Evolutionary conservation across 2,888 invertebrate genomes (phyloP), one percentile per base, ranked within the genome.

Genomic region (Neoascia interrupta): DNA sequence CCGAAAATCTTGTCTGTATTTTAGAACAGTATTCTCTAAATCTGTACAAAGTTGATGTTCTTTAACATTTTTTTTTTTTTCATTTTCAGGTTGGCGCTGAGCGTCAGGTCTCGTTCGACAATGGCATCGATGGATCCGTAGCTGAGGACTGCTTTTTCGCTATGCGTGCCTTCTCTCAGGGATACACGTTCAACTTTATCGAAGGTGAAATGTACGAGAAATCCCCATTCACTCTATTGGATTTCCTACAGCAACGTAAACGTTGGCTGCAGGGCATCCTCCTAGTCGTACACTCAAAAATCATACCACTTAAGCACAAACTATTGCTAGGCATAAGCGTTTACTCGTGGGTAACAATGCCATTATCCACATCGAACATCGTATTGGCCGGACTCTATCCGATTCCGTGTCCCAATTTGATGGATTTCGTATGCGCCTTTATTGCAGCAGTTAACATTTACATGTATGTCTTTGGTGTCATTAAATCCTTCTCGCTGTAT

Each of bases 131-230:
- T 88, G 98, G 98, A 15, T 97, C 97, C 0, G 95, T 98, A n/a
- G 98, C 98, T 15, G 98, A 98, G 89, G 98, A 98, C 88, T 98
- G 97, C 86, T 98, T 93, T 88, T 98, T 98, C 89, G 97, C 97
- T 15, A 98, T 98, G 97, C 94, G 96, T 81, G 98, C 98, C 2
- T 96, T 94, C 88, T 92, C 93, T 80, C 92, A 96, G 87, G 98
- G 97, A 19, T 98, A 95, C 87, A 92, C 94, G 15, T 98, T 98
- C 88, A 96, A 97, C 87, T 98, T 98, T 89, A 93, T 98, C 82
- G 98, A 98, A 88, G 98, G 98, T 49, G 98, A 98, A 90, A 98
- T 98, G 98, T 97, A 97, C 94, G 98, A 98, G 87, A 98, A 98
- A 87, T 97, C 97, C 4, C 98, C 98, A 2, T 98, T 98, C 88